Evolutionary conservation across 2,797 vertebrate species (phyloP), one percentile per base, ranked within the genome.

Genomic region (Acanthornis magna): DNA sequence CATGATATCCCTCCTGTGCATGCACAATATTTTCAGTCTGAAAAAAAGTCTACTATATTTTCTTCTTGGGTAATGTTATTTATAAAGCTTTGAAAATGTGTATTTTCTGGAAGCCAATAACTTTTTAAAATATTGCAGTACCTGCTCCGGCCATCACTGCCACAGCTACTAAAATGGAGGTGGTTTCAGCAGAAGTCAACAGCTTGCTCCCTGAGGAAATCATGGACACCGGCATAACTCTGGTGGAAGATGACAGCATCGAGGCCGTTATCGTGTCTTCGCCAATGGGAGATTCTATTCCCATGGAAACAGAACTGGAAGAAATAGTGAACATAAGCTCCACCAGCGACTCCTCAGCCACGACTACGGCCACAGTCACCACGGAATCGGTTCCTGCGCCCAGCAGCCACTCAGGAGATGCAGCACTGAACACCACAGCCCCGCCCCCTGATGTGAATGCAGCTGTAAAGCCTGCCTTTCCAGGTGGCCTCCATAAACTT

Each of bases 151-250:
- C 90, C 90, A 65, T 91, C 95, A 95, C 94, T 97, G 92, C 97
- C 95, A 76, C 85, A 83, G 84, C 96, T 89, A 79, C 92, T 82
- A 97, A 75, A 93, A 99, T 99, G 99, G 99, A 99, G 93, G 99
- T 99, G 98, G 99, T 99, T 95, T 99, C 99, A 67, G 98, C 99
- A 42, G 99, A 99, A 97, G 98, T 99, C 95, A 99, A 99, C 98
- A 99, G 98, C 96, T 98, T 99, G 97, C 99, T 99, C 91, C 99
- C 99, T 58, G 99, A 99, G 97, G 99, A 99, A 96, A 99, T 99
- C 96, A 99, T 99, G 99, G 99, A 99, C 93, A 99, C 99, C 0
- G 98, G 98, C 85, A 98, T 99, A 80, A 97, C 98, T 16, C 97
- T 99, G 91, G 99, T 99, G 95, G 99, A 99, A 85, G 98, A 99